phyloP scores from a whole-genome alignment of 37 sponge, comb jelly and placozoan species.

The Hormiphora californensis region DNA sequence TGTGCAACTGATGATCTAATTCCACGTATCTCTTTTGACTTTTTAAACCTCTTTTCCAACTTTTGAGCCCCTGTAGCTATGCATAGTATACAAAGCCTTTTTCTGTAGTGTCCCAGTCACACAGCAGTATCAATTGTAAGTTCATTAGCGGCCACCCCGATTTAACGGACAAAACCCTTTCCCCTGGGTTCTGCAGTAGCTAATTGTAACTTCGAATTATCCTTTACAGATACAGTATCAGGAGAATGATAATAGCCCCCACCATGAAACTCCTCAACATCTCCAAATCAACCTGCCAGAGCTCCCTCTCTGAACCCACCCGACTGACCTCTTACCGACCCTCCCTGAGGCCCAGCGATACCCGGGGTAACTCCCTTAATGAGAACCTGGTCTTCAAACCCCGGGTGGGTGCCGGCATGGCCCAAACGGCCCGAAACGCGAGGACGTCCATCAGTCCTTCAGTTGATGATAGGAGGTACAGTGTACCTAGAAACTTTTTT shows the following conservation, averaged over 20 bases:
- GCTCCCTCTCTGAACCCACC: conserved; percentile 25
- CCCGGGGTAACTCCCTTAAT: conserved; percentile 30
- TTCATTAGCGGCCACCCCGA: not conserved
- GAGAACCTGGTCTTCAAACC: conserved; percentile 9
- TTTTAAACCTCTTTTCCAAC: too few species aligned
- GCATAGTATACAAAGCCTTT: too few species aligned
- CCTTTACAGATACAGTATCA: conserved; percentile 46
- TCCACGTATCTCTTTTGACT: too few species aligned
- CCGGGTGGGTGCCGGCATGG: too few species aligned
- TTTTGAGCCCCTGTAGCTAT: too few species aligned
- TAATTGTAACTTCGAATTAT: too few species aligned
- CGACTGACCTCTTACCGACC: conserved; percentile 39
- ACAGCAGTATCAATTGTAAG: not conserved
- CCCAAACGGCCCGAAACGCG: too few species aligned
- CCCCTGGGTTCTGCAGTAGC: not conserved
- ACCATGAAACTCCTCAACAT: not conserved
- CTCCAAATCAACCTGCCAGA: conserved; percentile 13
- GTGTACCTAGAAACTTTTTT: conserved; percentile 7
- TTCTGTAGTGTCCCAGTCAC: not conserved
- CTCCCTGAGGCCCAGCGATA: not conserved
- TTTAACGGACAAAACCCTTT: too few species aligned
- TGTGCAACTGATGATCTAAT: too few species aligned
- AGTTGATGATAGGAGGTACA: conserved; percentile 17
- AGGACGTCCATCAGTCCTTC: not conserved
- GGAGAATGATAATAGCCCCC: not conserved